Percentiles rank a stretch among this genome's conserved stretches.
phyloP scores from a whole-genome alignment of 2,888 invertebrate genomes.

The Yponomeuta sedellus region DNA sequence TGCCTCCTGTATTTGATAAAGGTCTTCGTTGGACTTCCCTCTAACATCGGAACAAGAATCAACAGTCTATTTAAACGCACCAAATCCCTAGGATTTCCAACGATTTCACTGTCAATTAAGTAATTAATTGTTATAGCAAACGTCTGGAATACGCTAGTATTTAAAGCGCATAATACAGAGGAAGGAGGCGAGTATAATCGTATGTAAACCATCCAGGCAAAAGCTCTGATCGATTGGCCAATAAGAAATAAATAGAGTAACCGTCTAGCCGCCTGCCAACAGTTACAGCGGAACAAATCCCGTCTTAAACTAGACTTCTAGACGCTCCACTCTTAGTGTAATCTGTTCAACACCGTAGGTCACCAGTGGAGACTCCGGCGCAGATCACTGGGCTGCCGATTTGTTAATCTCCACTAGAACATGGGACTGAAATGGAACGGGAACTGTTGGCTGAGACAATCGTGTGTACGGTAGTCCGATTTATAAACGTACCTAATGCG shows the following conservation, averaged over 20 bases:
- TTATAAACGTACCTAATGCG: not conserved
- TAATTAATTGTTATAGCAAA: too few relatives aligned
- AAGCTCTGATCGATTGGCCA: conserved; percentile 16
- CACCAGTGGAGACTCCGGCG: not conserved
- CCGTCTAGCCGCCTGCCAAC: conserved; percentile 8
- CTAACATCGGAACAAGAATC: too few relatives aligned
- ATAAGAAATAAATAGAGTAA: conserved; percentile 16
- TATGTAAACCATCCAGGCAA: conserved; percentile 8
- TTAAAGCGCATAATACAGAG: too few relatives aligned
- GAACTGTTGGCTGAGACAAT: conserved; percentile 2
- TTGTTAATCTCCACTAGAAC: not conserved
- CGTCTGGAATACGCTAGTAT: too few relatives aligned
- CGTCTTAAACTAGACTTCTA: not conserved
- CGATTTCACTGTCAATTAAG: too few relatives aligned
- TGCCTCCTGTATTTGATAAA: too few relatives aligned
- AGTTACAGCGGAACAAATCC: not conserved
- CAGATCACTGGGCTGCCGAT: not conserved
- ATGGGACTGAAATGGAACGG: conserved; percentile 1
- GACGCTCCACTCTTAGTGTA: not conserved
- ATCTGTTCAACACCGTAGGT: not conserved
- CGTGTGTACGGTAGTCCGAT: not conserved
- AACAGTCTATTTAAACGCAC: too few relatives aligned
- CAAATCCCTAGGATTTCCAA: too few relatives aligned
- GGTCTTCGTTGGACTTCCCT: too few relatives aligned
- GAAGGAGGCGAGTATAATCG: not conserved